These are phyloP conservation scores for Heliothis subflexa DNA, from an alignment of 1,140 invertebrate genomes.

Conservation along the genomic window DNA sequence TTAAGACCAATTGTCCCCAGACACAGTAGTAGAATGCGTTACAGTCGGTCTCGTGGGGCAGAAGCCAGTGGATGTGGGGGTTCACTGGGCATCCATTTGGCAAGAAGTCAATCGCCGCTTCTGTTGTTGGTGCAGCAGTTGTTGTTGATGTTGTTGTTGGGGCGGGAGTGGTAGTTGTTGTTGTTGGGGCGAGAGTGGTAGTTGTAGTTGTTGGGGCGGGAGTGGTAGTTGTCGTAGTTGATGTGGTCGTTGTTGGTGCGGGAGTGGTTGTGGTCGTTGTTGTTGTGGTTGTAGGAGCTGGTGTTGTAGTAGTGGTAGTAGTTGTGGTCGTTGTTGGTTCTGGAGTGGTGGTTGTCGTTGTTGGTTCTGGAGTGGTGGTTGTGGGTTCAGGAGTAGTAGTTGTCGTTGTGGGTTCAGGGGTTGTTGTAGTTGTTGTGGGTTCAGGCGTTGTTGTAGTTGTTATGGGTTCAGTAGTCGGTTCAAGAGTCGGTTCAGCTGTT, in stretches of 20 bases:
- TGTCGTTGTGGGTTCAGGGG: not conserved
- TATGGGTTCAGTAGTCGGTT: not conserved
- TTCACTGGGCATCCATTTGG: conserved; percentile 74
- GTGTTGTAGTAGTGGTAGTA: conserved; percentile 39
- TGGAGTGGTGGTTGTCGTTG: conserved; percentile 27
- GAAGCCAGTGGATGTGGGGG: conserved; percentile 72
- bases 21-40: conserved; percentile 88
- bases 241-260: not conserved
- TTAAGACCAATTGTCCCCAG: conserved; percentile 76
- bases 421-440: conserved; percentile 28
- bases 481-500: conserved; percentile 1
- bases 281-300: conserved; percentile 37
- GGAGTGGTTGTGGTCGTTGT: conserved; percentile 26
- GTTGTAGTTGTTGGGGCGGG: conserved; percentile 24
- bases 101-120: conserved; percentile 54
- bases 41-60: conserved; percentile 86
- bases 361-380: conserved; percentile 5
- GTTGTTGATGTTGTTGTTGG: conserved; percentile 38
- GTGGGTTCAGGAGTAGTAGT: conserved; percentile 16
- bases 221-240: conserved; percentile 37
- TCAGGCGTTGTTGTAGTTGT: conserved; percentile 18
- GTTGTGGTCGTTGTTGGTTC: conserved; percentile 46
- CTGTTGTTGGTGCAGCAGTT: conserved; percentile 13
- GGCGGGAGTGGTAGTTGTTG: conserved; percentile 33
- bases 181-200: conserved; percentile 4